Evolutionary conservation across 2,113 vertebrate species (phyloP), one percentile per base, ranked within the genome.

Genomic region (Xenus cinereus): DNA sequence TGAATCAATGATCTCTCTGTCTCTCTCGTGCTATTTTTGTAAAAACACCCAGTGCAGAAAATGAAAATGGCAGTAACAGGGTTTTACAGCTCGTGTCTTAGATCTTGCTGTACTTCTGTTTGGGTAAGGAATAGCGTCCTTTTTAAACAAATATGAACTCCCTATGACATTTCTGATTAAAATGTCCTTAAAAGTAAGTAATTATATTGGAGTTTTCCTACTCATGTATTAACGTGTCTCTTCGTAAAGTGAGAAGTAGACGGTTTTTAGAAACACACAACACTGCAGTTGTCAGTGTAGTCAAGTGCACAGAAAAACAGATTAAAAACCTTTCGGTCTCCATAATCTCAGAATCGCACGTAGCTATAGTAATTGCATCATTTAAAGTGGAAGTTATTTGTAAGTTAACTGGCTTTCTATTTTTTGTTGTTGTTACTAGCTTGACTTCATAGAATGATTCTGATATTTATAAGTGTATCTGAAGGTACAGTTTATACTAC

Each of bases 1-100:
- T 98, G 98, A 98, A 99, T 98, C 99, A 99, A 98, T 99, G 99
- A 98, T 98, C 98, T 95, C 95, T 85, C 32, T 80, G 41, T 92
- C 56, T 92, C 28, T 86, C 33, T 73, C 0, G 0, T 82, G 67
- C 72, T 85, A 13, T 48, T 89, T 89, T 43, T 78, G 43, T 94
- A 56, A 77, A 93, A 93, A 74, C n/a, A 57, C 27, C 33, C 68
- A 91, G 41, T 84, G 60, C 77, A 75, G 45, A 79, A 84, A 91
- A 57, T 73, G 35, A 79, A 79, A 87, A 62, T 12, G 20, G 28
- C 69, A 87, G 21, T 50, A 62, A 37, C 41, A 84, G 95, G 77
- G 74, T 69, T 87, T 95, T 67, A 91, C 43, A 88, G 81, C 59
- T 91, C 10, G 2, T 87, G 56, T 56, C 56, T 85, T 94, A 76